Evolutionary conservation across 2,888 invertebrate species (phyloP).

Genomic region (Hyposoter dolosus): DNA sequence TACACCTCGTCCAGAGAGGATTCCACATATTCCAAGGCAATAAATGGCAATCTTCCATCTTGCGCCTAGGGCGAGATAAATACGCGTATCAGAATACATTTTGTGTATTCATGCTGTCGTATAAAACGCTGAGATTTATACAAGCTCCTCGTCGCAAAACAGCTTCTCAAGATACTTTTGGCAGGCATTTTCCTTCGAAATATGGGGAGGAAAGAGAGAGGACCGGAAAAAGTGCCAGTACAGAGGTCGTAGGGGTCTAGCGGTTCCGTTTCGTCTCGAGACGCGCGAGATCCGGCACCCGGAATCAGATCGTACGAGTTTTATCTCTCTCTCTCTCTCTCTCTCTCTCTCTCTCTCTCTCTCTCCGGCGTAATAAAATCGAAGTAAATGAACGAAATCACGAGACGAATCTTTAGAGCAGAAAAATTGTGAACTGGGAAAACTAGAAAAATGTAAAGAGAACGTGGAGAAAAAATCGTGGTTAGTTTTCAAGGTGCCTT

Average conservation of each 20-base stretch:
- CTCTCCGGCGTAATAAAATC: constrained; percentile 6
- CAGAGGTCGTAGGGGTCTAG: constrained; percentile 61
- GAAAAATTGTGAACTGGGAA: neutral
- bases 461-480: neutral
- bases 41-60: constrained; percentile 75
- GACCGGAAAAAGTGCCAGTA: constrained; percentile 60
- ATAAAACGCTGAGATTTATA: constrained; percentile 69
- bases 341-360: neutral
- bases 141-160: constrained; percentile 50
- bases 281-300: constrained; percentile 20
- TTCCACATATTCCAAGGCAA: constrained; percentile 73
- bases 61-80: constrained; percentile 71
- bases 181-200: constrained; percentile 65
- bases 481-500: neutral
- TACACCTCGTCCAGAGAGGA: constrained; percentile 72
- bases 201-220: constrained; percentile 12
- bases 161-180: constrained; percentile 69
- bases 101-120: constrained; percentile 73
- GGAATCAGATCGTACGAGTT: constrained; percentile 14
- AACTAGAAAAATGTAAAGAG: neutral
- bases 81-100: constrained; percentile 74
- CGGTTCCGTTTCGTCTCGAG: constrained; percentile 53
- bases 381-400: neutral
- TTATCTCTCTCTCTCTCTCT: neutral
- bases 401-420: neutral